These are phyloP conservation scores for Colossoma macropomum DNA, from an alignment of 2,113 vertebrate species.

Conservation along the genomic window DNA sequence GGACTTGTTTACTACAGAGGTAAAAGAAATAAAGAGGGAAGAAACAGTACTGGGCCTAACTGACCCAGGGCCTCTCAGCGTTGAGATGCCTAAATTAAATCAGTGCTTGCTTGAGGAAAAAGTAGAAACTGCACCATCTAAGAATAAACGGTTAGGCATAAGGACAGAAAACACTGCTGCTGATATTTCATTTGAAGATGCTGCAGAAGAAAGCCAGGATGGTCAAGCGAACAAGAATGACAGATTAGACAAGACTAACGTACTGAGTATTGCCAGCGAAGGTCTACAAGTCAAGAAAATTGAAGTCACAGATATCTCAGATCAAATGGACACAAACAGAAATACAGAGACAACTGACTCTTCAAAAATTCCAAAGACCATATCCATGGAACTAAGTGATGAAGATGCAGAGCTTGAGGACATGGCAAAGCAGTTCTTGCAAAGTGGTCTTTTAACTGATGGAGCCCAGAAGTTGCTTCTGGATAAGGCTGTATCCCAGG, in stretches of 20 bases:
- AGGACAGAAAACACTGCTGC: background rate
- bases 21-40: background rate
- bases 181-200: background rate
- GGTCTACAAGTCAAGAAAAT: background rate
- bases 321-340: background rate
- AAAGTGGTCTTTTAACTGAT: constrained; percentile 82
- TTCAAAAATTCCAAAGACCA: constrained; percentile 34
- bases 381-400: constrained; percentile 38
- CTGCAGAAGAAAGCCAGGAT: too few relatives aligned
- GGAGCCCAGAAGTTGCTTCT: constrained; percentile 81
- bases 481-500: constrained; percentile 82
- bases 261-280: background rate
- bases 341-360: constrained; percentile 15
- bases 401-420: constrained; percentile 70
- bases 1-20: background rate
- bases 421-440: constrained; percentile 79
- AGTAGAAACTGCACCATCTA: background rate
- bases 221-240: background rate
- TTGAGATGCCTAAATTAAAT: background rate
- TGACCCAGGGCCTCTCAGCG: background rate
- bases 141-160: constrained; percentile 9
- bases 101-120: constrained; percentile 3
- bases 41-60: background rate
- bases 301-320: background rate
- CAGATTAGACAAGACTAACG: background rate